A percentile compares a stretch with the other conserved stretches of the same genome.
Conservation (phyloP, 2,113 vertebrate species). For the Syngnathus floridae region DNA sequence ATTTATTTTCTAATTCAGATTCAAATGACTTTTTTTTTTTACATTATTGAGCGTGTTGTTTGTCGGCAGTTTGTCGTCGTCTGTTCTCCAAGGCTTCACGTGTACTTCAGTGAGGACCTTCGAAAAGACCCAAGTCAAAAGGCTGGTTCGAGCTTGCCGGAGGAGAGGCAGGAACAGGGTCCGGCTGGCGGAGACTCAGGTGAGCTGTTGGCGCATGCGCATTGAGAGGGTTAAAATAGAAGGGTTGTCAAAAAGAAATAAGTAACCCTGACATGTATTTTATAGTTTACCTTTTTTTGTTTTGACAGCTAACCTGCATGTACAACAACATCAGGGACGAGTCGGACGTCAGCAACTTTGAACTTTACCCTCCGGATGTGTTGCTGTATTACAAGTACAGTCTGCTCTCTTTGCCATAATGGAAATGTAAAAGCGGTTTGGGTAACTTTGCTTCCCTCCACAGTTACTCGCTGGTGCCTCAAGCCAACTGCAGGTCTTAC, state of each 20-base stretch:
- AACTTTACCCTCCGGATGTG: slow-evolving; percentile 56
- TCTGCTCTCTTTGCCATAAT: not conserved
- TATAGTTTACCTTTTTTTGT: too few relatives aligned
- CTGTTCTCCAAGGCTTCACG: slow-evolving; percentile 69
- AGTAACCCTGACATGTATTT: too few relatives aligned
- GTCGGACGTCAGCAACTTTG: slow-evolving; percentile 23
- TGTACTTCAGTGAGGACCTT: slow-evolving; percentile 51
- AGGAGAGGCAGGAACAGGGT: slow-evolving; percentile 36
- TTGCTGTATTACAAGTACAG: slow-evolving; percentile 66
- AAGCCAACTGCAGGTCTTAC: slow-evolving; percentile 54
- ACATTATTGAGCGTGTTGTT: slow-evolving; percentile 17
- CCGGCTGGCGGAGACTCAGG: slow-evolving; percentile 63
- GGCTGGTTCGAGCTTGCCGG: slow-evolving; percentile 55
- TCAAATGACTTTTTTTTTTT: slow-evolving; percentile 1
- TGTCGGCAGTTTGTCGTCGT: slow-evolving; percentile 59
- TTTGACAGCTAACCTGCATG: slow-evolving; percentile 70
- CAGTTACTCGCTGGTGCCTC: slow-evolving; percentile 59
- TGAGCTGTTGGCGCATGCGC: slow-evolving; percentile 17
- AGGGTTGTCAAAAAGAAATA: too few relatives aligned
- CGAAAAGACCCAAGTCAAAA: slow-evolving; percentile 15
- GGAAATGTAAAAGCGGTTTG: not conserved
- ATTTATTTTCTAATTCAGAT: not conserved
- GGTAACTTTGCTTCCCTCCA: not conserved
- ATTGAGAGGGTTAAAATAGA: not conserved
- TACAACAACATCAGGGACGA: slow-evolving; percentile 55